These are phyloP conservation scores for Coryphaenoides rupestris DNA, from an alignment of 2,113 vertebrate genomes.

Conservation along the genomic window DNA sequence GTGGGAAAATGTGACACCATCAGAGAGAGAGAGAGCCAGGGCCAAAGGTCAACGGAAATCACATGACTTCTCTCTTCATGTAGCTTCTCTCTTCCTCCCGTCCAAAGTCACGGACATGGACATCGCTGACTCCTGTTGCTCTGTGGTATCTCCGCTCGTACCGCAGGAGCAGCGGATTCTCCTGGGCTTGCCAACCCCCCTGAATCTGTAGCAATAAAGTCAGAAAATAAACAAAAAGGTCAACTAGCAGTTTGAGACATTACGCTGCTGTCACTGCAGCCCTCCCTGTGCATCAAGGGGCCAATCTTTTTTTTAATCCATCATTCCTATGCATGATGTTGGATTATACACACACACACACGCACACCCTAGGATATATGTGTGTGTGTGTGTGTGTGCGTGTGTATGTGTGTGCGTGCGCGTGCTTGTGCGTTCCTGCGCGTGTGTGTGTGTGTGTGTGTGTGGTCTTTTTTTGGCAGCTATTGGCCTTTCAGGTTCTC, in stretches of 20 bases:
- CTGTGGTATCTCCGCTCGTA: conserved; percentile 11
- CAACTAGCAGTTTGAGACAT: conserved; percentile 45
- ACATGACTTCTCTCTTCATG: conserved; percentile 38
- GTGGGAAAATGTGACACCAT: background rate
- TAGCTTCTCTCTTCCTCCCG: background rate
- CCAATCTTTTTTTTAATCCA: conserved; percentile 26
- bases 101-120: conserved; percentile 25
- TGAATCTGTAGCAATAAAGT: conserved; percentile 60
- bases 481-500: conserved; percentile 65
- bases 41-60: conserved; percentile 50
- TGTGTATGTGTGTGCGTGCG: too few species aligned
- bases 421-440: too few species aligned
- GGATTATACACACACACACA: conserved; percentile 41
- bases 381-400: background rate
- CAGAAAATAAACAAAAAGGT: conserved; percentile 16
- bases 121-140: conserved; percentile 2
- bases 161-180: conserved; percentile 32
- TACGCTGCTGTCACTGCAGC: conserved; percentile 40
- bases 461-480: conserved; percentile 62
- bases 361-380: background rate
- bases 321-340: conserved; percentile 45
- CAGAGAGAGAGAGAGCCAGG: conserved; percentile 35
- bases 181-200: conserved; percentile 14
- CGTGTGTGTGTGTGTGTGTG: conserved; percentile 46
- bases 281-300: conserved; percentile 23